Base-by-base conservation (phyloP, 2,888 invertebrate genomes). In the Pemphredon lugubris region DNA sequence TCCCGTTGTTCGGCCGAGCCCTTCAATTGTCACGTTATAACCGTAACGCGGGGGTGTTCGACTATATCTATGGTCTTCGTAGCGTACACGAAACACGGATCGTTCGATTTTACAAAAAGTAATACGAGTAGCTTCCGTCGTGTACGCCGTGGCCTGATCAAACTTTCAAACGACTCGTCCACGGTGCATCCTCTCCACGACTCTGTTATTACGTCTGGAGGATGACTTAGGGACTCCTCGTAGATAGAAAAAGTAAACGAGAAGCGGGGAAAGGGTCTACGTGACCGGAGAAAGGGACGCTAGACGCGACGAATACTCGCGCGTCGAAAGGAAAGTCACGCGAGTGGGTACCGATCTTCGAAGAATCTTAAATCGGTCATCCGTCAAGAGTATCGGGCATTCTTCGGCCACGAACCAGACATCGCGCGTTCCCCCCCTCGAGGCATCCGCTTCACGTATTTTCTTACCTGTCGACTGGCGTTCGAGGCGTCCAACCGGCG, bases 161-260 rank as follows among this genome's bases (percentile, higher is more conserved):
- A 81, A 77, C 79, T 82, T 79, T 77, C 73, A 64, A 71, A 66
- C 69, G 72, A 64, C 60, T 26, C 57, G 63, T 57, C 64, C 73
- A 70, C 63, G 53, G 32, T 30, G 58, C 26, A 55, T 39, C 54
- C 66, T 71, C 71, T 55, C 58, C 42, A 47, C n/a, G 53, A 71
- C 58, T 65, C 70, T 70, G 57, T 75, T 65, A 75, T 75, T 75
- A 75, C 58, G 65, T 70, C 65, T 45, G 30, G 45, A 59, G 51
- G 26, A 61, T 61, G 59, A 59, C 63, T 70, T 70, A 68, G 60
- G 70, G 50, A 44, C 70, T 53, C 44, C 60, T 16, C 44, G 39
- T 23, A 30, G 39, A 23, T 16, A 30, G 39, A 34, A 23, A 39
- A 23, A 53, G 4, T 13, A 39, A 58, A 9, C 7, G 7, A 11